Percentiles rank a stretch among this genome's conserved stretches.
Conservation (phyloP, 2,113 vertebrate species). For the Atherinomorus stipes region DNA sequence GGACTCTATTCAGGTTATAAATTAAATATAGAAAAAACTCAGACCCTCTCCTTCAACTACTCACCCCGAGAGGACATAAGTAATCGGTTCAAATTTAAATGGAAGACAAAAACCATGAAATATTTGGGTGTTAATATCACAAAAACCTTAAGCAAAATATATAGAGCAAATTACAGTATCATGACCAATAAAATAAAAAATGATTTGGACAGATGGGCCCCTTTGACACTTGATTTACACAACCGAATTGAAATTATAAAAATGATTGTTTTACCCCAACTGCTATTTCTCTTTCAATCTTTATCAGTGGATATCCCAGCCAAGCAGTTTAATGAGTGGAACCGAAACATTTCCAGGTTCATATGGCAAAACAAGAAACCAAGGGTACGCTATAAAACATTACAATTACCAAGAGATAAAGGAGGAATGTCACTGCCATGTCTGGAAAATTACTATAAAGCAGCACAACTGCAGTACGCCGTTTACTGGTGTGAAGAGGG, state of each 20-base stretch:
- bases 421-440: constrained; percentile 1
- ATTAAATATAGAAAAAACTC: background rate
- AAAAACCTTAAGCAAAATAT: no score
- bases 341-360: background rate
- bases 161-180: no score
- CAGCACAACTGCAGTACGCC: background rate
- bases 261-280: background rate
- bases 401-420: background rate
- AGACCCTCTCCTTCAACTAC: no score
- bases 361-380: background rate
- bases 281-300: background rate
- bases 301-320: background rate
- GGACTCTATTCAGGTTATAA: background rate
- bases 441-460: constrained; percentile 6
- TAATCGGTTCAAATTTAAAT: no score
- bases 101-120: no score
- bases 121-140: no score
- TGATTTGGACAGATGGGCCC: no score
- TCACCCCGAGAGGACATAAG: no score
- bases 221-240: no score
- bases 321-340: background rate
- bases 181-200: no score
- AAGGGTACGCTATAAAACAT: background rate
- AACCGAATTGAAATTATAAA: constrained; percentile 10
- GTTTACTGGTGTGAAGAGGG: background rate